Evolutionary conservation across 2,797 vertebrate genomes (phyloP).

Genomic region (Sebastes wilsoni): DNA sequence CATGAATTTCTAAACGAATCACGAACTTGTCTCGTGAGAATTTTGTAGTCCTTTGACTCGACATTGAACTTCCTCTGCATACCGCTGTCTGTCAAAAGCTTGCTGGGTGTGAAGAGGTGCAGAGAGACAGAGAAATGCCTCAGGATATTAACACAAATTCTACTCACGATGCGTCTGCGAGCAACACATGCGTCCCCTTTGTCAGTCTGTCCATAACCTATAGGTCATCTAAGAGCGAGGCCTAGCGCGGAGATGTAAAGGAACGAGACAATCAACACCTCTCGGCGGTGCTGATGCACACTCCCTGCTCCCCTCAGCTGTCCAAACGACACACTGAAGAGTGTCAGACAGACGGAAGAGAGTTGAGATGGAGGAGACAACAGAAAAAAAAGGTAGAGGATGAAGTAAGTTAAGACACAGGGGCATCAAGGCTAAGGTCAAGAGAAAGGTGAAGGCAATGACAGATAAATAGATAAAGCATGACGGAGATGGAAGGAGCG

Average conservation of each 20-base stretch:
- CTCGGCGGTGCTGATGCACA: background rate
- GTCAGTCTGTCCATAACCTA: slow-evolving; percentile 29
- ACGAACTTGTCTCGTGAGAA: background rate
- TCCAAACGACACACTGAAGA: slow-evolving; percentile 28
- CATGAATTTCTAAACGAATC: background rate
- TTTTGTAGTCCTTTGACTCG: background rate
- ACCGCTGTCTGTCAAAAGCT: slow-evolving; percentile 3
- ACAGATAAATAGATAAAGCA: slow-evolving; percentile 47
- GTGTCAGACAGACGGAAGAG: background rate
- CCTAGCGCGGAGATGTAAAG: slow-evolving; percentile 12
- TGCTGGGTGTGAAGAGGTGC: background rate
- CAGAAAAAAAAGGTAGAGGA: slow-evolving; percentile 26
- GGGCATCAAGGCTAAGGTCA: slow-evolving; percentile 42
- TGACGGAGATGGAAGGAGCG: slow-evolving; percentile 34
- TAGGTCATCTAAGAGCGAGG: slow-evolving; percentile 43
- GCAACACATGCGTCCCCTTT: background rate
- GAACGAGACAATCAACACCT: background rate
- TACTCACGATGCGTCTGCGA: background rate
- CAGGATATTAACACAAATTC: slow-evolving; percentile 18
- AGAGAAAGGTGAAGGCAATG: slow-evolving; percentile 41
- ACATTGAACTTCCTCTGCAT: slow-evolving; percentile 4
- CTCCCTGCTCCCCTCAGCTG: slow-evolving; percentile 32
- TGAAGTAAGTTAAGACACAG: slow-evolving; percentile 29
- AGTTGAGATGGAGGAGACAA: background rate
- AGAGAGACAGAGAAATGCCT: slow-evolving; percentile 16